Conservation (phyloP, 2,113 vertebrate genomes). For the Dolichotis patagonum region DNA sequence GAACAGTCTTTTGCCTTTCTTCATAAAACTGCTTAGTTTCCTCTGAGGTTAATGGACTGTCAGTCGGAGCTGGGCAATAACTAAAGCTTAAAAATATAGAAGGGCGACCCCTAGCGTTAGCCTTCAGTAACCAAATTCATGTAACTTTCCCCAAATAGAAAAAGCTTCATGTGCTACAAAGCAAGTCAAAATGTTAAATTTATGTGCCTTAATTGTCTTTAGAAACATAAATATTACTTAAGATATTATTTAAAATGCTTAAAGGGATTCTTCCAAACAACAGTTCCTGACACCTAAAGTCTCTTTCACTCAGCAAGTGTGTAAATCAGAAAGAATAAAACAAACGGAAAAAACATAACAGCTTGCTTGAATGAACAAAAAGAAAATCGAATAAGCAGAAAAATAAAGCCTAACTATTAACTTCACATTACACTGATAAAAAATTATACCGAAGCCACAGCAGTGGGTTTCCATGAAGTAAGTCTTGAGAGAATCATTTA, state of each 20-base stretch:
- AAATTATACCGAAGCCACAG: constrained; percentile 63
- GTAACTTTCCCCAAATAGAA: neutral
- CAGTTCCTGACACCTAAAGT: neutral
- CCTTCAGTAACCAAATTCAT: constrained; percentile 56
- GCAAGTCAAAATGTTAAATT: constrained; percentile 7
- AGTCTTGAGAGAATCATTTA: constrained; percentile 56
- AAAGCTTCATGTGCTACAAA: neutral
- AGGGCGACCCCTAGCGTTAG: constrained; percentile 75
- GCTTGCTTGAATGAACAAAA: constrained; percentile 77
- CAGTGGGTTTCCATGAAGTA: neutral
- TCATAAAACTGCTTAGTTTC: constrained; percentile 57
- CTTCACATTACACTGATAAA: constrained; percentile 62
- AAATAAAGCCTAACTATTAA: constrained; percentile 68
- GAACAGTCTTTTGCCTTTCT: constrained; percentile 48
- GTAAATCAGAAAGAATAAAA: constrained; percentile 46
- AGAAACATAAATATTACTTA: constrained; percentile 23
- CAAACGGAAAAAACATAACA: constrained; percentile 19
- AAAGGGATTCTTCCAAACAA: constrained; percentile 1
- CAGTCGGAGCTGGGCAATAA: neutral
- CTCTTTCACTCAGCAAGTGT: neutral
- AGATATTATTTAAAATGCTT: constrained; percentile 5
- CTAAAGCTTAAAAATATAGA: constrained; percentile 70
- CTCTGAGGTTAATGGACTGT: constrained; percentile 65
- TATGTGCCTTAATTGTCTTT: constrained; percentile 12
- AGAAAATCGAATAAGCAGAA: constrained; percentile 67